These are phyloP conservation scores for Falcaria lacertinaria DNA, from an alignment of 2,888 invertebrate genomes.

Conservation along the genomic window DNA sequence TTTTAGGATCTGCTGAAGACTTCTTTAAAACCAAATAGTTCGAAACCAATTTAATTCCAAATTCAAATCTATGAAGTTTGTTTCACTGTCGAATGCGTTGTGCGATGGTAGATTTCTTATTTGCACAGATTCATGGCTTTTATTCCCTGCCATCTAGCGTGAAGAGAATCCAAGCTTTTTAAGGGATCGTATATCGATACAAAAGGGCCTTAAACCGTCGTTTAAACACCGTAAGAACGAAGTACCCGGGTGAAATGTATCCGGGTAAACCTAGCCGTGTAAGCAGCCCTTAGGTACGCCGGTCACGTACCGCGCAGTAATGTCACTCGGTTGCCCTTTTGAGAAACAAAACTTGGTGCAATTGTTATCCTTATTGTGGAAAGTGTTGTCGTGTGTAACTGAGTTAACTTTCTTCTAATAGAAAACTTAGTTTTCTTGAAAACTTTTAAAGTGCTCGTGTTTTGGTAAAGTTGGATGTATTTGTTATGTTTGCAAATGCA, in stretches of 20 bases:
- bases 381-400: not conserved
- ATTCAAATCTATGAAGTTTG: no score
- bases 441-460: not conserved
- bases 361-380: not conserved
- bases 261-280: slow-evolving; percentile 12
- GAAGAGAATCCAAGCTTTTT: not conserved
- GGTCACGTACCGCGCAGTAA: slow-evolving; percentile 45
- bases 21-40: no score
- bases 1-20: no score
- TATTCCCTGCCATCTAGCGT: not conserved
- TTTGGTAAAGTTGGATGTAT: no score
- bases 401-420: not conserved
- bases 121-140: no score
- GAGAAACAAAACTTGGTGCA: slow-evolving; percentile 48
- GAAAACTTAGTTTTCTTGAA: not conserved
- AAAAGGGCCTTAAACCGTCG: not conserved
- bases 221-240: slow-evolving; percentile 23
- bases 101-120: no score
- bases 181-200: not conserved
- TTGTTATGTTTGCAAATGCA: no score
- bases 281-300: slow-evolving; percentile 27
- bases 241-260: slow-evolving; percentile 9
- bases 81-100: no score
- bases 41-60: no score
- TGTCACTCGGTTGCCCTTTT: slow-evolving; percentile 45